Conservation (phyloP, 1,140 invertebrate genomes). For the Drosophila burlai region DNA sequence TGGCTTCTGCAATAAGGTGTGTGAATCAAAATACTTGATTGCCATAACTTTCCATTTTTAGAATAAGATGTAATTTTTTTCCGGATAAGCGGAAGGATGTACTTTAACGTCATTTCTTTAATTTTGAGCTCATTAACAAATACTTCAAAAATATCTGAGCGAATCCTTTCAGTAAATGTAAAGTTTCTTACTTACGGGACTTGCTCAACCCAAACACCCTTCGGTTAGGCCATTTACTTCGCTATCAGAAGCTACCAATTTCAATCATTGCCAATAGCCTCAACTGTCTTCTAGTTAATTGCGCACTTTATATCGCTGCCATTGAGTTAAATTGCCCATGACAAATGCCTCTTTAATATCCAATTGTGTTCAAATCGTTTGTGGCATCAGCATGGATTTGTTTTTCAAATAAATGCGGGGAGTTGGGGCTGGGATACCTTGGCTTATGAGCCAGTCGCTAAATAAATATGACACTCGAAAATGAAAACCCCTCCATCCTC, state of each 20-base stretch:
- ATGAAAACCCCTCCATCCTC: constrained; percentile 7
- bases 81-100: not conserved
- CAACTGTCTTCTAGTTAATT: constrained; percentile 20
- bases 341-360: constrained; percentile 22
- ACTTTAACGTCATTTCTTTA: too few relatives aligned
- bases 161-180: not conserved
- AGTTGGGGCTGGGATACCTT: not conserved
- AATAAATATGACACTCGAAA: constrained; percentile 45
- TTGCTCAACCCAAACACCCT: not conserved
- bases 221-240: not conserved
- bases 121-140: not conserved
- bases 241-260: constrained; percentile 7
- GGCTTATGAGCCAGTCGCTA: constrained; percentile 17
- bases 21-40: not conserved
- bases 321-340: constrained; percentile 13
- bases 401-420: not conserved
- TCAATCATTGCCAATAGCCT: constrained; percentile 13
- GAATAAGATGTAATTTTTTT: not conserved
- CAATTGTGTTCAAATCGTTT: constrained; percentile 27
- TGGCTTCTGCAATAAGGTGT: not conserved
- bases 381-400: constrained; percentile 28
- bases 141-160: not conserved
- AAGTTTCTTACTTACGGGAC: not conserved
- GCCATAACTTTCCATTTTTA: too few relatives aligned
- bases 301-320: constrained; percentile 8